Evolutionary conservation across 2,797 vertebrate species (phyloP), one percentile per base, ranked within the genome.

Genomic region (Lutjanus campechanus): DNA sequence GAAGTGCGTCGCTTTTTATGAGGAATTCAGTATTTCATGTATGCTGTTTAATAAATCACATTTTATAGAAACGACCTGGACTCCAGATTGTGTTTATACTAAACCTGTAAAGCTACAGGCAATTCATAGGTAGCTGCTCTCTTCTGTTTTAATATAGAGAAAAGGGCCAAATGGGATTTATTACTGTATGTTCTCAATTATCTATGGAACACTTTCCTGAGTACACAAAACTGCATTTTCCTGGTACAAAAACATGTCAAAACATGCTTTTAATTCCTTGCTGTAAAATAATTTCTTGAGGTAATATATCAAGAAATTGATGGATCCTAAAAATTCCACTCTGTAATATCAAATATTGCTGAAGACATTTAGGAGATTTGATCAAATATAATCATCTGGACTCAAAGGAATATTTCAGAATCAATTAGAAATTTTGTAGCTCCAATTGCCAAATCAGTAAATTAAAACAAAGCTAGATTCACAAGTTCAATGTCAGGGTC

Each of bases 401-500:
- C 7, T 64, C 50, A 17, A 46, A 62, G 4, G 6, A 70, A 40
- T 11, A 20, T 12, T 17, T 66, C 7, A 46, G 8, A 56, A 63
- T 25, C 20, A 73, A 15, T 64, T 16, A 15, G 11, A 73, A 53
- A 50, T 56, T 75, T 50, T 40, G 17, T 7, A 5, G 46, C n/a
- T 43, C 16, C 3, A 46, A 61, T 55, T 65, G 65, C 67, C 76
- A 82, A 69, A 79, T 84, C 43, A 7, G 41, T 61, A 20, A 81
- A 81, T 36, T 63, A 46, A 88, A 89, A 89, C 80, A 94, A 96
- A 95, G 92, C 93, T 87, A 92, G 95, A 83, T 88, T 92, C 84
- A 90, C 86, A 83, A 59, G 84, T 93, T 93, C 92, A 93, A 97
- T 97, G 97, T 96, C 96, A 98, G 97, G 97, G 96, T 97, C 96